Evolutionary conservation across 2,113 vertebrate species (phyloP), one percentile per base, ranked within the genome.

Genomic region (Arothron firmamentum): DNA sequence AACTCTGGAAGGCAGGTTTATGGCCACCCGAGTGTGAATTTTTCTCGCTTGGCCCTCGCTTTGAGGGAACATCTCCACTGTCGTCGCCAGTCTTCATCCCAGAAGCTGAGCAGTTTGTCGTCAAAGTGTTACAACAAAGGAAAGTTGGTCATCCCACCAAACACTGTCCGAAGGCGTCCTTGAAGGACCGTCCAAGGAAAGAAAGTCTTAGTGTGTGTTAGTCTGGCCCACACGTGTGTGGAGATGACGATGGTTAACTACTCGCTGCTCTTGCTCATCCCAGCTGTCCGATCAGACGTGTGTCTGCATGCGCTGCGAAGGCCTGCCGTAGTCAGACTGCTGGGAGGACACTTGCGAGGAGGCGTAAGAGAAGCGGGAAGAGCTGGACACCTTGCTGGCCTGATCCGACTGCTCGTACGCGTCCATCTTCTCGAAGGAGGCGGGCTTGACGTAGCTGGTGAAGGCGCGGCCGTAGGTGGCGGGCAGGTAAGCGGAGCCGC

Each of bases 271-370:
- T 71, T 52, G 70, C n/a, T 49, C 18, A 18, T 18, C n/a, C 18
- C 1, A n/a, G 11, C n/a, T 51, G 70, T 69, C 76, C 46, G 49
- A 51, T 96, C 91, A 96, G 80, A 96, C 94, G 2, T 96, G 94
- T 58, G 94, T 96, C 87, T 96, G 94, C 90, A 95, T 95, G 60
- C 94, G 93, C 1, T 95, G 94, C 25, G 92, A 88, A 4, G 91
- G 92, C 12, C 92, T 87, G 34, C 92, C 90, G 18, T 90, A 92
- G 82, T 93, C 92, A 38, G 85, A 93, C 84, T 89, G 89, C 76
- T 89, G 92, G 34, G 90, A 94, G 63, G 89, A 90, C 71, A 91
- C 87, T 85, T 92, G 91, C 51, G 92, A 92, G 17, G 93, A 92
- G 48, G 93, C 90, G 21, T 93, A 96, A n/a, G 94, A 93, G 65